phyloP scores from a whole-genome alignment of 2,113 vertebrate genomes.

The Corythaixoides concolor region DNA sequence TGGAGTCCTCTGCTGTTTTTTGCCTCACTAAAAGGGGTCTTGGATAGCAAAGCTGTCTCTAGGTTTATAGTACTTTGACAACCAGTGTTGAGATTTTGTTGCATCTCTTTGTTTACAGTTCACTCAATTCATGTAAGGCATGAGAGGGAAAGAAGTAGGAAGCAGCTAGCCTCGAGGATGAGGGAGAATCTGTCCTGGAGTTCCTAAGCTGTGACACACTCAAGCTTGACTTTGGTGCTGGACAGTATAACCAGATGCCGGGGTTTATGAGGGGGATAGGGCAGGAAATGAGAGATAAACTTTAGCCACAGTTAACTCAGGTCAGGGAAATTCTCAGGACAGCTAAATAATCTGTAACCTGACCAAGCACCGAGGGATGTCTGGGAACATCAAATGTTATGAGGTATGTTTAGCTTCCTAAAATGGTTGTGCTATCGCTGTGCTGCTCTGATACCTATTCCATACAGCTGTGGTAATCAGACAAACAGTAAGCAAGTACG shows the following conservation, averaged over 20 bases:
- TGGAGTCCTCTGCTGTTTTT: not conserved
- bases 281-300: conserved; percentile 37
- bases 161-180: not conserved
- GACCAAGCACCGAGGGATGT: not conserved
- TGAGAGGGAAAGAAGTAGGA: not conserved
- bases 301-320: conserved; percentile 21
- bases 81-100: not conserved
- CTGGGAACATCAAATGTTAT: not conserved
- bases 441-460: not conserved
- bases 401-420: not conserved
- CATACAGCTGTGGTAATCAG: not conserved
- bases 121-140: not conserved
- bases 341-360: conserved; percentile 35
- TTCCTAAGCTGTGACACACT: not conserved
- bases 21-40: not conserved
- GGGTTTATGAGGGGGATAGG: not conserved
- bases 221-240: not conserved
- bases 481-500: not conserved
- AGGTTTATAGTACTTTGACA: not conserved
- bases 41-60: not conserved
- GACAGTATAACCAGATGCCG: not conserved
- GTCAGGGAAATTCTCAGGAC: not conserved
- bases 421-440: not conserved
- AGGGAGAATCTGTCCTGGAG: not conserved
- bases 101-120: not conserved